phyloP scores from a whole-genome alignment of 2,888 invertebrate genomes.

The Acronicta leporina region DNA sequence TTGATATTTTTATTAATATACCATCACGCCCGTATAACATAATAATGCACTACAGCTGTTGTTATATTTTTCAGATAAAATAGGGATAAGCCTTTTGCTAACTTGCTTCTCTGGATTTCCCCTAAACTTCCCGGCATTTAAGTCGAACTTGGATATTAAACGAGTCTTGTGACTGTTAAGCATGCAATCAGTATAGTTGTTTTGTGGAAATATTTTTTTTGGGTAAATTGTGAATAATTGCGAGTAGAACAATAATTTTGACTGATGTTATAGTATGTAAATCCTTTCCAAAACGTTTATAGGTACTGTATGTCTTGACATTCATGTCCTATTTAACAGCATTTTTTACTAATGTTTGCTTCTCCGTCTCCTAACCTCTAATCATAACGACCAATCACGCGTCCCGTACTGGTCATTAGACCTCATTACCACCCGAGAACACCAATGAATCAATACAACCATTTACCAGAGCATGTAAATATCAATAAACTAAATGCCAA shows the following conservation, averaged over 20 bases:
- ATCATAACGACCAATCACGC: constrained; percentile 69
- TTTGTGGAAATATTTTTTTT: no score
- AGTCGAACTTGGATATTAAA: no score
- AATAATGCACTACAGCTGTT: neutral
- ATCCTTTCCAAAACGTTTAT: neutral
- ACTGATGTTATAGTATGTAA: no score
- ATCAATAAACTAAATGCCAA: constrained; percentile 24
- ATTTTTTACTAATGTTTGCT: constrained; percentile 37
- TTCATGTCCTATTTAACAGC: constrained; percentile 34
- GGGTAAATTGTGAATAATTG: no score
- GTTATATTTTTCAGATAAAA: neutral
- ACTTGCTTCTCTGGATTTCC: no score
- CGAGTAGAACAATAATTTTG: no score
- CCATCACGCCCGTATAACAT: neutral
- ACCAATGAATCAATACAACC: constrained; percentile 65
- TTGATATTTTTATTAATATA: constrained; percentile 16
- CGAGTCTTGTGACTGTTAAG: no score
- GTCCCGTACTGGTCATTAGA: constrained; percentile 67
- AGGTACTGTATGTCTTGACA: constrained; percentile 11
- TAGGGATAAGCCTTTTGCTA: neutral
- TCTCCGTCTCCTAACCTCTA: constrained; percentile 54
- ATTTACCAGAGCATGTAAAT: constrained; percentile 40
- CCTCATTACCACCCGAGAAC: constrained; percentile 65
- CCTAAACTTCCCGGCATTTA: no score
- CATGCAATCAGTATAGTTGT: no score